Conservation (phyloP, 2,797 vertebrate species). For the Acanthiza pusilla region DNA sequence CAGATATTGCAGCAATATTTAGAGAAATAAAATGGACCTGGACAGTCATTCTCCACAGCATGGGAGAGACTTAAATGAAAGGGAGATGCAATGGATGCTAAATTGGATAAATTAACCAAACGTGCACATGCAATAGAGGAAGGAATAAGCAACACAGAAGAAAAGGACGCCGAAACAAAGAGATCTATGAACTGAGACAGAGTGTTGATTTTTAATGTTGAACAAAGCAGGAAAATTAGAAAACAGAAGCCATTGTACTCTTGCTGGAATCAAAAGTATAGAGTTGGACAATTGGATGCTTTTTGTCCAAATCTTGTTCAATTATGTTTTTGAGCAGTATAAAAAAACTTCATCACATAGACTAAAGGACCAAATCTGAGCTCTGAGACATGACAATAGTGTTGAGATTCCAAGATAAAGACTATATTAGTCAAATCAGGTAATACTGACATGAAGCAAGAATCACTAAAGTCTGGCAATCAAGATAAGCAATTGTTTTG, state of each 20-base stretch:
- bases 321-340: neutral
- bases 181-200: slow-evolving; percentile 24
- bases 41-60: slow-evolving; percentile 59
- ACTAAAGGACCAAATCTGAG: neutral
- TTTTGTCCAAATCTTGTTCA: neutral
- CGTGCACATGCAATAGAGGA: slow-evolving; percentile 46
- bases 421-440: neutral
- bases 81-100: slow-evolving; percentile 37
- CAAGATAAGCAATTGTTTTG: neutral
- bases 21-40: slow-evolving; percentile 47
- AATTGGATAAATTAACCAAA: slow-evolving; percentile 65
- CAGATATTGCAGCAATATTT: slow-evolving; percentile 55
- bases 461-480: neutral
- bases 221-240: slow-evolving; percentile 37
- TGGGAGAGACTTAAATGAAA: slow-evolving; percentile 23
- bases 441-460: neutral
- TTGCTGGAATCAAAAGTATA: neutral
- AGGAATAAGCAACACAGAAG: slow-evolving; percentile 27
- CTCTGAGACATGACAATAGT: neutral
- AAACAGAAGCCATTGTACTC: slow-evolving; percentile 10
- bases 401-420: neutral
- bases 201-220: slow-evolving; percentile 30
- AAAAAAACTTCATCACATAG: neutral
- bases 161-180: slow-evolving; percentile 34
- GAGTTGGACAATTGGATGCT: neutral